Evolutionary conservation across 2,113 vertebrate genomes (phyloP).

Genomic region (Lepisosteus oculatus): DNA sequence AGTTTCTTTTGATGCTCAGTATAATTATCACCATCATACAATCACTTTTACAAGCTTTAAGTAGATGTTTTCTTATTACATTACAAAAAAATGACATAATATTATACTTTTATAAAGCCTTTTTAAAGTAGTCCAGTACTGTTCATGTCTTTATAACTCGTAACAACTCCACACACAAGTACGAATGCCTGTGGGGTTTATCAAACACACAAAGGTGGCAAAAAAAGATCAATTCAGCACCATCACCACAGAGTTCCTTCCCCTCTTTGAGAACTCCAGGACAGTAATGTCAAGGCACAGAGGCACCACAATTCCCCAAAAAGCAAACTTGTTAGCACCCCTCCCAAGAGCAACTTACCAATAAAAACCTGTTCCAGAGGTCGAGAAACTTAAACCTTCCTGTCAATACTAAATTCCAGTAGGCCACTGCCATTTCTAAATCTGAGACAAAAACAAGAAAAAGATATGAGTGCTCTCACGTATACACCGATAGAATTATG

Average conservation of each 20-base stretch:
- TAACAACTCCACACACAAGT: too few relatives aligned
- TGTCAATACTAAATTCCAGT: constrained; percentile 92
- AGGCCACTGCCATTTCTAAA: constrained; percentile 94
- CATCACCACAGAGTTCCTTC: neutral
- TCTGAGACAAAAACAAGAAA: constrained; percentile 66
- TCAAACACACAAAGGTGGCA: neutral
- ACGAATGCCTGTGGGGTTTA: too few relatives aligned
- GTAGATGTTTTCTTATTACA: too few relatives aligned
- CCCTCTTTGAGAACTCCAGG: neutral
- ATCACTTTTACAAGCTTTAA: too few relatives aligned
- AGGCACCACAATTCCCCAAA: neutral
- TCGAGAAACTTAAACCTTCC: constrained; percentile 95
- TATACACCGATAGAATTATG: too few relatives aligned
- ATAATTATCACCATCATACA: too few relatives aligned
- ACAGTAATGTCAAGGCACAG: neutral
- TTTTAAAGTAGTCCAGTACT: too few relatives aligned
- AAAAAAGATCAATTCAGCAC: neutral
- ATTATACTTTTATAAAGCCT: too few relatives aligned
- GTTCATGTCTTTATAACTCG: too few relatives aligned
- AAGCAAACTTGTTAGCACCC: neutral
- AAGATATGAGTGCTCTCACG: constrained; percentile 2
- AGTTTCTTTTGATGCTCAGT: too few relatives aligned
- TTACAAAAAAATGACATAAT: too few relatives aligned
- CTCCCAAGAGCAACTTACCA: constrained; percentile 70
- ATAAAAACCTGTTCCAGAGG: constrained; percentile 94